Base-by-base conservation (phyloP, 2,888 invertebrate species). In the Vesta saturnalis region DNA sequence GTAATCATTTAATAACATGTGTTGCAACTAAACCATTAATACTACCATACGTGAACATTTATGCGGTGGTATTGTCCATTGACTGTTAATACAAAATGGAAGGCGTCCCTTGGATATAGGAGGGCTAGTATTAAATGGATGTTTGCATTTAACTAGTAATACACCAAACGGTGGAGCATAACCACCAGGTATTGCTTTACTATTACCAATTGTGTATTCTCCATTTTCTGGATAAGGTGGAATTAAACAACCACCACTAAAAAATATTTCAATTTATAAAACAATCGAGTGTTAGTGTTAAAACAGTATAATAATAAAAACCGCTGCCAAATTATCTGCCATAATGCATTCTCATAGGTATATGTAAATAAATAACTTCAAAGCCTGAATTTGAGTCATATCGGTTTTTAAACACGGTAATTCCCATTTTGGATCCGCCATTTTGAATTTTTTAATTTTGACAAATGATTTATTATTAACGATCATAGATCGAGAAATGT, bases 211-310 rank as follows among this genome's bases (percentile, higher is more conserved):
- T 12, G 12, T 30, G 77, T 79, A 80, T 16, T 60, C 30, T 3
- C 80, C 81, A 56, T 74, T 70, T 12, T 55, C 55, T 5, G 78
- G 79, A 21, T 77, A 72, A 1, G 57, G 6, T 0, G 81, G 81
- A 16, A 80, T 63, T 12, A 47, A 15, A 62, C 67, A 68, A 16
- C 54, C 47, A 10, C 46, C 22, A 15, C 67, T 52, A n/a, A 3
- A 52, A 52, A 52, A 30, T 30, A 30, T 10, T 6, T 30, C 39
- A 47, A 59, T 39, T 6, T 30, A 30, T 30, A 30, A 6, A 6
- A 6, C 10, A 30, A 30, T 5, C 15, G n/a, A n/a, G n/a, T n/a
- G n/a, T n/a, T n/a, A n/a, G n/a, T n/a, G n/a, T n/a, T n/a, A 14
- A 3, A 14, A 46, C n/a, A 46, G 3, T 8, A 14, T 12, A 46